Evolutionary conservation across 2,888 invertebrate genomes (phyloP).

Genomic region (Rhingia rostrata): DNA sequence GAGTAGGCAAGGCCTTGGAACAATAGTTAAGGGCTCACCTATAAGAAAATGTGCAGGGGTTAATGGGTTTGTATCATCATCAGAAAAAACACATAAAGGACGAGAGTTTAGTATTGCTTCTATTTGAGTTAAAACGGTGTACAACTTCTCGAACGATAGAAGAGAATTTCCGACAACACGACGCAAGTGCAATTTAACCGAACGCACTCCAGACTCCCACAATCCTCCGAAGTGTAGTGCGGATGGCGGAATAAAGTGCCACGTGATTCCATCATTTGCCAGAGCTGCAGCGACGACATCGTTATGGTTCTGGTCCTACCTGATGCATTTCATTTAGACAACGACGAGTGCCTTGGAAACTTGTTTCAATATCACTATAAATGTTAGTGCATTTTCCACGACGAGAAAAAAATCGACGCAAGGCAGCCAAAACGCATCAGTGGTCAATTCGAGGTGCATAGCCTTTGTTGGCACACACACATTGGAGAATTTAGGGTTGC

Average conservation of each 20-base stretch:
- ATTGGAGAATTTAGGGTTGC: no score
- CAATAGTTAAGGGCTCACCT: no score
- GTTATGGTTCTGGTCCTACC: background rate
- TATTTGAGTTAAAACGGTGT: no score
- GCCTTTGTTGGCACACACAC: constrained; percentile 8
- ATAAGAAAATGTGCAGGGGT: no score
- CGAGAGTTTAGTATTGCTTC: no score
- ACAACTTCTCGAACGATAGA: no score
- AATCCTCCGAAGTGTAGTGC: background rate
- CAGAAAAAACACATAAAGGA: no score
- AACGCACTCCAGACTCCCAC: background rate
- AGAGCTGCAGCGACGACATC: background rate
- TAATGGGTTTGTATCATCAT: no score
- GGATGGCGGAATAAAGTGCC: background rate
- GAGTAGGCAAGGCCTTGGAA: no score
- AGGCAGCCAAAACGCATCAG: constrained; percentile 30
- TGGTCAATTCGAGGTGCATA: background rate
- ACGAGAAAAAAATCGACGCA: constrained; percentile 8
- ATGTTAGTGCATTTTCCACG: constrained; percentile 28
- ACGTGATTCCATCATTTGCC: background rate
- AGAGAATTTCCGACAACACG: no score
- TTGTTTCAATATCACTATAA: constrained; percentile 28
- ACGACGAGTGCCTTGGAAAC: no score
- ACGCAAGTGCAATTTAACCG: background rate
- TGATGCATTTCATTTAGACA: background rate